Evolutionary conservation across 2,888 invertebrate genomes (phyloP), one percentile per base, ranked within the genome.

Genomic region (Hydriomena furcata): DNA sequence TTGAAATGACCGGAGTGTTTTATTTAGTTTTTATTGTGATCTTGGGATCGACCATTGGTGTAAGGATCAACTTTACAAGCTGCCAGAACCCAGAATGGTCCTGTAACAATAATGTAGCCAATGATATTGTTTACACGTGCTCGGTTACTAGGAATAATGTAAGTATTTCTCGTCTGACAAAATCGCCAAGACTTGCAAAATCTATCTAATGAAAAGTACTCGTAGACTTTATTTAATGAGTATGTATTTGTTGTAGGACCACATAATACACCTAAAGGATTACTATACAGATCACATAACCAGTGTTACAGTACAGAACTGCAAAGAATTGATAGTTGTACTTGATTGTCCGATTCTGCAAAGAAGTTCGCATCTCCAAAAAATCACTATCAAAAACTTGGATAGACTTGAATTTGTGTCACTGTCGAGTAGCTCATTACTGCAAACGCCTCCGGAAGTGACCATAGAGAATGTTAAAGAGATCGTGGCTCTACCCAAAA

Each of bases 181-280:
- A 17, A 17, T 3, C 4, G 17, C 17, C 17, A 17, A 17, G 17
- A 17, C 17, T 4, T 17, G 17, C 17, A 17, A 17, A 2, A 17
- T 17, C 17, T 3, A 17, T 17, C 31, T 32, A 17, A 17, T 17
- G 13, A n/a, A 17, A 17, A 2, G n/a, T n/a, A n/a, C n/a, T n/a
- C n/a, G n/a, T n/a, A n/a, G n/a, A n/a, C n/a, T n/a, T n/a, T n/a
- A n/a, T n/a, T n/a, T n/a, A n/a, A n/a, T n/a, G n/a, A n/a, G n/a
- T n/a, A n/a, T 41, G 50, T 24, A 50, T 42, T 78, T 83, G 73
- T 92, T 91, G 49, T 78, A 92, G 92, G 91, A 92, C 42, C 79
- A 84, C 52, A 74, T 82, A 30, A 71, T 92, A 42, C 88, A 88
- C 50, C 68, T 92, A 1, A 91, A 91, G 71, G 90, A 91, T 60